A percentile compares a stretch with the other conserved stretches of the same genome.
These are phyloP conservation scores for Phalacrocorax carbo DNA, from an alignment of 2,113 vertebrate species.

Conservation along the genomic window DNA sequence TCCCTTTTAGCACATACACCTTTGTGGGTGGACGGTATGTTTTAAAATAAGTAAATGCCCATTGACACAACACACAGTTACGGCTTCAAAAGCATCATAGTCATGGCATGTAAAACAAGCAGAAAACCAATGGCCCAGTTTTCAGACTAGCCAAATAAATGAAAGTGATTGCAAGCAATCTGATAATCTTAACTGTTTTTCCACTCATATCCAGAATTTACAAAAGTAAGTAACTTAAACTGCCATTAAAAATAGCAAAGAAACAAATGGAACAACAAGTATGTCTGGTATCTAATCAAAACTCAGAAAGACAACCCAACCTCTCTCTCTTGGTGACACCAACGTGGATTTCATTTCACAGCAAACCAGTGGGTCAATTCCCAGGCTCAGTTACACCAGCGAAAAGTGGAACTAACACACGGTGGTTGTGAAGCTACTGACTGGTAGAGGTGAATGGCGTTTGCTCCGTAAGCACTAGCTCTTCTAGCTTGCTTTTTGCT, in stretches of 20 bases:
- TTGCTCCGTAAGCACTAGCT: not conserved
- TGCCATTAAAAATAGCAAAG: not conserved
- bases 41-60: not conserved
- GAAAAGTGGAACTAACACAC: fast-evolving
- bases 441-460: not conserved
- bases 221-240: not conserved
- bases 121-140: not conserved
- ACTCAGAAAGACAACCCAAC: not conserved
- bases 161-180: not conserved
- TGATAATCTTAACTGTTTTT: not conserved
- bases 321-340: not conserved
- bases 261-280: not conserved
- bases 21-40: not conserved
- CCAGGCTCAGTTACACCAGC: not conserved
- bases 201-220: not conserved
- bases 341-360: not conserved
- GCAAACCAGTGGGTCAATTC: not conserved
- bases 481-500: not conserved
- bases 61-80: not conserved
- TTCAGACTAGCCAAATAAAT: not conserved
- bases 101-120: not conserved
- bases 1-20: not conserved
- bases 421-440: not conserved
- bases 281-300: not conserved
- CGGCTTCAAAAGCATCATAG: not conserved